Percentiles rank a stretch among this genome's conserved stretches.
phyloP scores from a whole-genome alignment of 2,797 vertebrate genomes.

The Ficedula albicollis region DNA sequence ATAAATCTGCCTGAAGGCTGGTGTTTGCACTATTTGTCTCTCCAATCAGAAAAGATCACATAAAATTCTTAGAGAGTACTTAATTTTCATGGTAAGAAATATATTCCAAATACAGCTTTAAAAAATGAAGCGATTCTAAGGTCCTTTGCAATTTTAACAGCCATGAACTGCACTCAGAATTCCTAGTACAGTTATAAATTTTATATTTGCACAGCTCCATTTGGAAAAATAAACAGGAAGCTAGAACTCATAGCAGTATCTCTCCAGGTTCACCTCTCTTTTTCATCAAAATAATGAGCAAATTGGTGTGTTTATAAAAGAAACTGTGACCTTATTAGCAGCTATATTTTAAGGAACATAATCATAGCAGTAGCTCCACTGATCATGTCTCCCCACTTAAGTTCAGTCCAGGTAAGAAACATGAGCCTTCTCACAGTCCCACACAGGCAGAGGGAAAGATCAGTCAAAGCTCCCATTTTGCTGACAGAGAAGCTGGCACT shows the following conservation, averaged over 20 bases:
- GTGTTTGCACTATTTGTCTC: neutral
- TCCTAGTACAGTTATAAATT: neutral
- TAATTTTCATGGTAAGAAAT: neutral
- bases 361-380: neutral
- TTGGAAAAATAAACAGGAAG: neutral
- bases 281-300: neutral
- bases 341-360: neutral
- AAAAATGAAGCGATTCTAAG: neutral
- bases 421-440: neutral
- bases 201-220: neutral
- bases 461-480: neutral
- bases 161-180: neutral
- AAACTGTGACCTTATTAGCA: neutral
- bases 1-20: neutral
- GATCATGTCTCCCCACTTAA: neutral
- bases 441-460: neutral
- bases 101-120: neutral
- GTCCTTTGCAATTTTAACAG: neutral
- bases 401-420: neutral
- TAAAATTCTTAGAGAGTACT: neutral
- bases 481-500: neutral
- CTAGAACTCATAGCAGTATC: neutral
- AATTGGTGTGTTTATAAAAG: neutral
- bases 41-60: neutral
- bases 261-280: neutral